A percentile compares a stretch with the other conserved stretches of the same genome.
These are phyloP conservation scores for Acheta domesticus DNA, from an alignment of 2,888 invertebrate genomes.

Conservation along the genomic window DNA sequence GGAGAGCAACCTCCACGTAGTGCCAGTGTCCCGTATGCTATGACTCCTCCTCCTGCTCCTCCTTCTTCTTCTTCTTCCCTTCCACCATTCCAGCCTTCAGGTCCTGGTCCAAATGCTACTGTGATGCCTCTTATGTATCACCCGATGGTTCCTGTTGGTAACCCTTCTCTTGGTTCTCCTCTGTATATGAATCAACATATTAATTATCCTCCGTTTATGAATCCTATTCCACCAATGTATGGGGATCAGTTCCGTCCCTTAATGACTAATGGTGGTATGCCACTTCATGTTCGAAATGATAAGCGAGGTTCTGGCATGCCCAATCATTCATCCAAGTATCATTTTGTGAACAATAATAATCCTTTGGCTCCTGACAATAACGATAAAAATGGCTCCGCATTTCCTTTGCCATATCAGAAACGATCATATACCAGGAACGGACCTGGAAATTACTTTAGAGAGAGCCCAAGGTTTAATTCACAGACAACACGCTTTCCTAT, in stretches of 20 bases:
- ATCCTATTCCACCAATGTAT: neutral
- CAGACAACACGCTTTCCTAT: neutral
- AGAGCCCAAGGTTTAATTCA: neutral
- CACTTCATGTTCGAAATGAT: neutral
- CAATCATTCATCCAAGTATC: slow-evolving; percentile 23
- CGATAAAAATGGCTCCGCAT: neutral
- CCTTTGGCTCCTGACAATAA: neutral
- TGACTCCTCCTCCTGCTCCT: neutral
- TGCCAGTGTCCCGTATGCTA: slow-evolving; percentile 1
- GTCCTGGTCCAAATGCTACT: neutral
- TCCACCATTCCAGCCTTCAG: neutral
- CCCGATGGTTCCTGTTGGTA: slow-evolving; percentile 21
- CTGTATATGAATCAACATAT: slow-evolving; percentile 12
- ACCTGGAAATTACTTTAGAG: neutral
- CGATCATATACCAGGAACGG: neutral
- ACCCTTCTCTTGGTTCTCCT: neutral
- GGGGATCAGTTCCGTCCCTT: slow-evolving; percentile 11
- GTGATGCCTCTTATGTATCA: slow-evolving; percentile 23
- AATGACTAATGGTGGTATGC: neutral
- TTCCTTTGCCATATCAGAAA: neutral
- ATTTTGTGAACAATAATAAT: slow-evolving; percentile 24
- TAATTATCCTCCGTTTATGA: slow-evolving; percentile 5
- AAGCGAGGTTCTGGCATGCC: slow-evolving; percentile 12
- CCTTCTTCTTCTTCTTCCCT: neutral
- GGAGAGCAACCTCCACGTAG: neutral